Conservation (phyloP, 2,113 vertebrate species). For the Taurulus bubalis region DNA sequence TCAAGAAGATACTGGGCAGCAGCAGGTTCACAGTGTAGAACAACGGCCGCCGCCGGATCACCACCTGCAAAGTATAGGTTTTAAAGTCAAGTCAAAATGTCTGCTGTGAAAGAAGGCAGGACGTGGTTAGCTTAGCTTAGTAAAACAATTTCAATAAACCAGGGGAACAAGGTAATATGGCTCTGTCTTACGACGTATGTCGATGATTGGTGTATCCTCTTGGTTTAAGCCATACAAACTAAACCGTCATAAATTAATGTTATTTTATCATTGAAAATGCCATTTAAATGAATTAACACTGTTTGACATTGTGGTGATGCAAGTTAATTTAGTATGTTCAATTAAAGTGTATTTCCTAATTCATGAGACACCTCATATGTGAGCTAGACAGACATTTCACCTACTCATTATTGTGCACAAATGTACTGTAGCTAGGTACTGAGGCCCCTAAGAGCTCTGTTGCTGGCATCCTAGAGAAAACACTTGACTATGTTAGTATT, state of each 20-base stretch:
- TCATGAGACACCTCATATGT: neutral
- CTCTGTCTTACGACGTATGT: too few relatives aligned
- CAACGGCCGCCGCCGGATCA: conserved; percentile 93
- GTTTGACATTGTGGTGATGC: neutral
- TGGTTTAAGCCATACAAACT: neutral
- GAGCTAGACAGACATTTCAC: neutral
- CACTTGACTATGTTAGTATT: neutral
- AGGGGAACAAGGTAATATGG: neutral
- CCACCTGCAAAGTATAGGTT: conserved; percentile 82
- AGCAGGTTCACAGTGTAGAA: conserved; percentile 95
- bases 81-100: neutral
- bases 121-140: neutral
- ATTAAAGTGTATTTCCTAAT: neutral
- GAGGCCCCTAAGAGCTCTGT: neutral
- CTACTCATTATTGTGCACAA: neutral
- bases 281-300: neutral
- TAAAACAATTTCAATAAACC: neutral
- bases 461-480: neutral
- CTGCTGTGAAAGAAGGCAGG: neutral
- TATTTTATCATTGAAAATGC: too few relatives aligned
- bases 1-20: conserved; percentile 96
- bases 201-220: neutral
- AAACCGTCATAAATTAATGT: too few relatives aligned
- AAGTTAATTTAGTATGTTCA: neutral
- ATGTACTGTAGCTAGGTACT: neutral